Conservation (phyloP, 2,888 invertebrate genomes). For the Autographa gamma region DNA sequence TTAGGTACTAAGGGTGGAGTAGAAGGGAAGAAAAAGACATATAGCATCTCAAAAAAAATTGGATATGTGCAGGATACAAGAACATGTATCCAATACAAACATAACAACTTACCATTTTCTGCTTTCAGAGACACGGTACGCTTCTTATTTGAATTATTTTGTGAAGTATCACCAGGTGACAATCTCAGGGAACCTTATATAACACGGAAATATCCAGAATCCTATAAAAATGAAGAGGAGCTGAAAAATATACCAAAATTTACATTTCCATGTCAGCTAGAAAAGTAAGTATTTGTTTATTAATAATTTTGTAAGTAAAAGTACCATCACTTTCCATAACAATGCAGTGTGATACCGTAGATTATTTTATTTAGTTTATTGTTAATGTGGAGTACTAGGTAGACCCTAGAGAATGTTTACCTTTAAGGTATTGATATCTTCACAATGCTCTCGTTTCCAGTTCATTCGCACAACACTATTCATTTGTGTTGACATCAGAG, state of each 20-base stretch:
- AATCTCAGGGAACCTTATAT: conserved; percentile 91
- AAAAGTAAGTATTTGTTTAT: conserved; percentile 73
- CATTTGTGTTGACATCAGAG: conserved; percentile 98
- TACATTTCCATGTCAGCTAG: conserved; percentile 92
- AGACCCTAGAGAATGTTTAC: not conserved
- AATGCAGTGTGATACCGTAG: not conserved
- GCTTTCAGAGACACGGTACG: conserved; percentile 93
- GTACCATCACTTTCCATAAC: no score
- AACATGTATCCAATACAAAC: no score
- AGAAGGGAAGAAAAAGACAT: no score
- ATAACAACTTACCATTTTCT: not conserved
- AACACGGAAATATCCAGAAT: conserved; percentile 95
- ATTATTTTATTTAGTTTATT: not conserved
- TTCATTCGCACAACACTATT: conserved; percentile 96
- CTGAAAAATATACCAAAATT: conserved; percentile 96
- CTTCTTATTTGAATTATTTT: conserved; percentile 94
- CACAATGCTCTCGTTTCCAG: conserved; percentile 86
- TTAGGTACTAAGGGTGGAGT: no score
- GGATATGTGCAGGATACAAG: no score
- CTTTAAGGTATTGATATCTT: not conserved
- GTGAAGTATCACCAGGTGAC: conserved; percentile 92
- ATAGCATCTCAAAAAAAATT: no score
- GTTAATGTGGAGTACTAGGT: not conserved
- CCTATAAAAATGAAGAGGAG: conserved; percentile 95
- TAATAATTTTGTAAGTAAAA: not conserved